Base-by-base conservation (phyloP, 2,888 invertebrate species). In the Thecophora atra region DNA sequence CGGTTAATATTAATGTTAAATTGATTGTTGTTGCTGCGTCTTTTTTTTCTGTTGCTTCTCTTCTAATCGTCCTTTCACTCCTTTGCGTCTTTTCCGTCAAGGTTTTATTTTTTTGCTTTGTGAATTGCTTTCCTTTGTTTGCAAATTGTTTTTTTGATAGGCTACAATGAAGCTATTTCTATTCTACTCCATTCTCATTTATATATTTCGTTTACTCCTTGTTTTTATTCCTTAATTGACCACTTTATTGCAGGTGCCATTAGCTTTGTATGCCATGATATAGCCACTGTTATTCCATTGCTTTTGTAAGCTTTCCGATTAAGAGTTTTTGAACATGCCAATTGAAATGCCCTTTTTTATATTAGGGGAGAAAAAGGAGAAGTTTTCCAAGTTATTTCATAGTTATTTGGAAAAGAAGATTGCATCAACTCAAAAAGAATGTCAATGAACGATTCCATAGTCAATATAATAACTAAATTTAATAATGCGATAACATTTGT, bases 201-300 rank as follows among this genome's bases (percentile, higher is more conserved):
- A n/a, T n/a, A n/a, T n/a, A n/a, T n/a, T 7, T 60, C 44, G 44
- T 21, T 24, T 44, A 7, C 17, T 42, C 47, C 3, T 37, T 26
- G 76, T 76, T 77, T 56, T 67, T 76, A 74, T 77, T 77, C 80
- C 79, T 83, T 83, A 83, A 83, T 83, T 83, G 83, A 81, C 83
- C 82, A 82, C 79, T 82, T 82, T 73, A 77, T 75, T 78, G 77
- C 75, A 76, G 76, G 73, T 76, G 71, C 71, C 72, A 60, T 58
- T 65, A n/a, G 54, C 37, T 44, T 19, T 30, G 15, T 30, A 7
- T 17, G n/a, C 28, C 3, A 37, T 37, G 58, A 44, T 68, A 58
- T 58, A 68, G 58, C 42, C 58, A 47, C 58, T 68, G 58, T 44
- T 68, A 68, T 68, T 58, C 68, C 58, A 71, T 71, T 67, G 51